Percentiles rank a stretch among this genome's conserved stretches.
phyloP scores from a whole-genome alignment of 2,797 vertebrate species.

The Cuniculus paca region DNA sequence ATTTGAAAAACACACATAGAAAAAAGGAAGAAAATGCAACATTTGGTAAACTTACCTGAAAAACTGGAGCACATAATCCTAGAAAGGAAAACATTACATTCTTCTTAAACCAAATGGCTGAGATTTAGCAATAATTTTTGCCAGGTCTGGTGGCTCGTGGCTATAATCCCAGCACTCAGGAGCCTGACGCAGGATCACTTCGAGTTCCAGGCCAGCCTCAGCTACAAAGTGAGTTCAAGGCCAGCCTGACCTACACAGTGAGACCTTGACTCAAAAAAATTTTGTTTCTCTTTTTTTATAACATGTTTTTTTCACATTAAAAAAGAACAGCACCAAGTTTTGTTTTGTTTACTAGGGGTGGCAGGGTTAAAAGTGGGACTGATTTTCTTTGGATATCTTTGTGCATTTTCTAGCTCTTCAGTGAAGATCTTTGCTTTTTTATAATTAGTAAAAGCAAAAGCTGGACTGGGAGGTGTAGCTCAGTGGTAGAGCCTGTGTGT shows the following conservation, averaged over 20 bases:
- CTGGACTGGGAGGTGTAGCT: not conserved
- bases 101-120: not conserved
- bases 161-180: not conserved
- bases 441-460: not conserved
- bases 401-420: not conserved
- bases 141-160: not conserved
- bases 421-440: not conserved
- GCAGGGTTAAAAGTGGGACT: not conserved
- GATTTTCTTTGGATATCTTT: not conserved
- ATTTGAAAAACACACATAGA: not conserved
- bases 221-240: not conserved
- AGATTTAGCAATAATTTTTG: not conserved
- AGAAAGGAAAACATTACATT: not conserved
- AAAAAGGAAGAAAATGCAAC: not conserved
- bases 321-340: not conserved
- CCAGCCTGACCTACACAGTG: not conserved
- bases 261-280: not conserved
- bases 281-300: not conserved
- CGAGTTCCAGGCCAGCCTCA: not conserved
- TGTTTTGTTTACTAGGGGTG: not conserved
- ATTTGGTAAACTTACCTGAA: not conserved
- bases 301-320: not conserved
- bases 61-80: not conserved
- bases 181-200: not conserved
- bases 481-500: not conserved